Base-by-base conservation (phyloP, 2,113 vertebrate species). In the Gobius niger region DNA sequence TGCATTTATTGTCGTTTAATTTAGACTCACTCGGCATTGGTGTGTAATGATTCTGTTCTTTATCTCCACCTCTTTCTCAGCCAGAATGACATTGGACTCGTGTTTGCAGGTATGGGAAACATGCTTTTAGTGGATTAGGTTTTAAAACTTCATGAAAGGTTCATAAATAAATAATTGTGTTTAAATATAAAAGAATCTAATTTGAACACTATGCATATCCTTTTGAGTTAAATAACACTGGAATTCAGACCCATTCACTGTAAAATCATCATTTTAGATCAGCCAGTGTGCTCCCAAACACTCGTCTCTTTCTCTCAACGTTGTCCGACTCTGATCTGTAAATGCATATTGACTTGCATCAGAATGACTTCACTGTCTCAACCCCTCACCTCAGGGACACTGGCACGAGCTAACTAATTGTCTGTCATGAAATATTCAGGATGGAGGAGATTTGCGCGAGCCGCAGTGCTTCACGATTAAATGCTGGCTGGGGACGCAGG, bases 401-500 rank as follows among this genome's bases (percentile, higher is more conserved):
- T 19, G 51, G 16, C 52, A 24, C 18, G 52, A 24, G 10, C 51
- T 4, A 4, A 18, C 52, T 54, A 24, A 54, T 54, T 24, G 52
- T 54, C 24, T 53, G 18, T 57, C 19, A 40, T 57, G 24, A 57
- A 40, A 57, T 34, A 57, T 57, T 57, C 19, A 57, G 24, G 54
- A 5, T 40, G 24, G 54, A 40, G 11, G 12, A 24, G 24, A 34
- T 34, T 34, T 34, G 24, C 24, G 5, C 24, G 24, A 34, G 24
- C 24, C 24, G 24, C 24, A 34, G 24, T 34, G 24, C 24, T 34
- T 34, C 24, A 5, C 1, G 14, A 6, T 34, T 42, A 8, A 42
- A 10, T 16, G 57, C 57, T 60, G 40, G 34, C 41, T 40, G 34
- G 40, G n/a, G 57, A 9, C n/a, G 57, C 6, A 60, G 53, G 40